Evolutionary conservation across 2,888 invertebrate genomes (phyloP), one percentile per base, ranked within the genome.

Genomic region (Teleogryllus oceanicus): DNA sequence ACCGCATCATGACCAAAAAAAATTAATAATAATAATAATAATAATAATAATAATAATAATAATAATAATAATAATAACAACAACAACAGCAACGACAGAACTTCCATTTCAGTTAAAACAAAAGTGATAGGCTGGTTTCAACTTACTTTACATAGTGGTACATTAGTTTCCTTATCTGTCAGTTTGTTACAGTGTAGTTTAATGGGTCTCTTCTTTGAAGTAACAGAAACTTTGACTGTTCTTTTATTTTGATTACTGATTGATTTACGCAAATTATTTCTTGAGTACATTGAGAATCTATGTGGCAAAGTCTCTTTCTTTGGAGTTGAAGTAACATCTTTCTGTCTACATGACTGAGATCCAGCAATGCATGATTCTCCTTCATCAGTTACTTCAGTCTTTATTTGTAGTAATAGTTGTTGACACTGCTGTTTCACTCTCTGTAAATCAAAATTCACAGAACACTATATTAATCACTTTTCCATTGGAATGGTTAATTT

Each of bases 231-330:
- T 62, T 62, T 62, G n/a, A n/a, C 13, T 8, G 62, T 13, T 62
- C n/a, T 62, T 62, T 62, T 62, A 62, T 13, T 62, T 62, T 62
- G 62, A 62, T 62, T 62, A n/a, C n/a, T 62, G 13, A 11, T 13
- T 62, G 16, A n/a, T 62, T 62, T 62, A 13, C n/a, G 16, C 13
- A 62, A n/a, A 62, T 62, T 62, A 62, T 62, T 62, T 62, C 62
- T n/a, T 18, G 62, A 62, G n/a, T 62, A 62, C 62, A 62, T 62
- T 62, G 62, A 62, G 62, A 62, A n/a, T n/a, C 62, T 62, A 62
- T 62, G n/a, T 62, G 62, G 62, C 13, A 62, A 5, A 62, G n/a
- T 62, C n/a, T 62, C 62, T 62, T 62, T 62, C n/a, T 62, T 62
- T 62, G 62, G 13, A 18, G n/a, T 62, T n/a, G 62, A n/a, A 18